phyloP scores from a whole-genome alignment of 2,113 vertebrate species.

The Pholis gunnellus region DNA sequence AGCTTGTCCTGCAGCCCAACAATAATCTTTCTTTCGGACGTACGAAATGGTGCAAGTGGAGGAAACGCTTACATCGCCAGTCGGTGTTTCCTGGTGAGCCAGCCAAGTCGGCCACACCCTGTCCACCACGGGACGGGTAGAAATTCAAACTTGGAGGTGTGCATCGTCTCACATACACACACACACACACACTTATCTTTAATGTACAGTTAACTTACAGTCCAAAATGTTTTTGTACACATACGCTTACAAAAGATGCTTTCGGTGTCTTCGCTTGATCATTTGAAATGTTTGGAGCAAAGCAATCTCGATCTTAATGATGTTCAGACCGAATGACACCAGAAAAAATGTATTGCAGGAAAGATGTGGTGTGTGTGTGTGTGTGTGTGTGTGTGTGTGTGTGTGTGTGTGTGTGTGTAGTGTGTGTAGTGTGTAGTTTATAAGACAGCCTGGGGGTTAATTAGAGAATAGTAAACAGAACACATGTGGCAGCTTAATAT shows the following conservation, averaged over 20 bases:
- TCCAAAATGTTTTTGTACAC: not conserved
- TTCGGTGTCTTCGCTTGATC: not conserved
- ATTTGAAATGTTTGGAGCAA: conserved; percentile 46
- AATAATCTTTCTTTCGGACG: conserved; percentile 12
- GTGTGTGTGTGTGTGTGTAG: conserved; percentile 45
- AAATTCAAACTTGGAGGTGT: conserved; percentile 56
- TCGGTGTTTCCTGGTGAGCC: conserved; percentile 32
- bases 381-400: conserved; percentile 48
- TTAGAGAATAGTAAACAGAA: conserved; percentile 84
- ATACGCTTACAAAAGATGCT: not conserved
- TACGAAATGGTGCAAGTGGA: conserved; percentile 26
- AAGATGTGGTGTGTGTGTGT: conserved; percentile 35
- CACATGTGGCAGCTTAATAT: conserved; percentile 84
- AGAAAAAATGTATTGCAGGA: conserved; percentile 43
- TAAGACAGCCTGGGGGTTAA: conserved; percentile 82
- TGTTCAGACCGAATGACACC: conserved; percentile 52
- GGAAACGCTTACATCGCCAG: conserved; percentile 46
- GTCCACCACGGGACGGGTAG: conserved; percentile 22
- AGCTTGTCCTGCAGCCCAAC: not conserved
- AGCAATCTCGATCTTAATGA: conserved; percentile 44
- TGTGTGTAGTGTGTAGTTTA: conserved; percentile 57
- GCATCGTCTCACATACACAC: conserved; percentile 19
- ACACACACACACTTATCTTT: conserved; percentile 8
- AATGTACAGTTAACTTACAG: conserved; percentile 9
- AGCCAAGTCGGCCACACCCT: conserved; percentile 31